Evolutionary conservation across 2,888 invertebrate genomes (phyloP), one percentile per base, ranked within the genome.

Genomic region (Drosophila ustulata): DNA sequence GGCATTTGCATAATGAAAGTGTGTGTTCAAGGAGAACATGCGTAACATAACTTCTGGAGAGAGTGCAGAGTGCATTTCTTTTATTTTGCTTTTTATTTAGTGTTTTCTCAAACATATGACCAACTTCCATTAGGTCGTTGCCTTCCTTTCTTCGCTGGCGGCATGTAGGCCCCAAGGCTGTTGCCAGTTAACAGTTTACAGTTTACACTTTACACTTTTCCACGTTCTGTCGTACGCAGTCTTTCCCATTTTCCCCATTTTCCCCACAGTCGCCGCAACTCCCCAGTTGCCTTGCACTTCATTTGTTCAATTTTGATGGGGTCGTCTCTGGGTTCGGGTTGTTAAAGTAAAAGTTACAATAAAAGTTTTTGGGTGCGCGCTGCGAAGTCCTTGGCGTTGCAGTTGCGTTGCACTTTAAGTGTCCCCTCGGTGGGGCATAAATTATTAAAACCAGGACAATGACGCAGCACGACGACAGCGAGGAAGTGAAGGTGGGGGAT

Each of bases 371-470:
- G 61, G 77, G 63, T 70, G 53, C 69, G n/a, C 67, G 64, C 32
- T 57, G 51, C 46, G 43, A 9, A 50, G 58, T 64, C 39, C 71
- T 59, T 72, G 72, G 72, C 58, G 39, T 61, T 80, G 83, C 77
- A 81, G 66, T 76, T 74, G 76, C 49, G 71, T 62, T 75, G 76
- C 82, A 75, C 71, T 86, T 78, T 57, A 78, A 80, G 75, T 80
- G 78, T 82, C 82, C 83, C 82, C 78, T 63, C 55, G 71, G 76
- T 58, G 61, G 68, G 56, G 76, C 87, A 83, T 83, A 87, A 83
- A 87, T 83, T 87, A 84, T 83, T 80, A 78, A 84, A 69, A 66
- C 71, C 75, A 64, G 82, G 69, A 82, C 80, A 86, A 82, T 78
- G 75, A 63, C 64, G 71, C 59, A 68, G 74, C 64, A 53, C 41